Conservation (phyloP, 2,888 invertebrate genomes). For the Octodonta nipae region DNA sequence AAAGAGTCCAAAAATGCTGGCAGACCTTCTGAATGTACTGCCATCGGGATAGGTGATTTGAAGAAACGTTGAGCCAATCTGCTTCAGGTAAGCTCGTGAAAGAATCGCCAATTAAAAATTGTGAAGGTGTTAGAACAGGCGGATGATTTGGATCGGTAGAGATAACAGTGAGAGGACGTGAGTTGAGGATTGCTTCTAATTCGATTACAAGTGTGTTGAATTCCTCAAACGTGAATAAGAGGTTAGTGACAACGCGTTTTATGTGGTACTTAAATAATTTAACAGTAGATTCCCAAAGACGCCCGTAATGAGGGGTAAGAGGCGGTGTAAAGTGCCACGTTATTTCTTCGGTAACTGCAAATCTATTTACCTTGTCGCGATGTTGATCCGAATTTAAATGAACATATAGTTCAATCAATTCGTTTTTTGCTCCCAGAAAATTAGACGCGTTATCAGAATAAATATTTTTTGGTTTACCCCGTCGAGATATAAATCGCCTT, state of each 20-base stretch:
- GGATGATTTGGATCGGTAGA: no score
- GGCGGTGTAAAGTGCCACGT: slow-evolving; percentile 6
- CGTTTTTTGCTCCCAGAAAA: background rate
- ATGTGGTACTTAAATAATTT: slow-evolving; percentile 5
- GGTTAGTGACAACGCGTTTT: background rate
- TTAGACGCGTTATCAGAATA: slow-evolving; percentile 3
- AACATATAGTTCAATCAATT: no score
- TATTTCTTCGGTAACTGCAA: background rate
- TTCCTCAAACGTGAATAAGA: slow-evolving; percentile 1
- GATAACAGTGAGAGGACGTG: no score
- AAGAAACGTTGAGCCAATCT: no score
- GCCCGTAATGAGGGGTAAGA: slow-evolving; percentile 6
- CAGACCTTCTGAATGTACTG: no score
- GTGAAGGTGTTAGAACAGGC: no score
- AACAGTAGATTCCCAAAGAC: slow-evolving; percentile 4
- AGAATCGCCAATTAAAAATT: no score
- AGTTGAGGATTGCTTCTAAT: no score
- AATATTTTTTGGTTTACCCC: background rate
- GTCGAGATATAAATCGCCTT: slow-evolving; percentile 1
- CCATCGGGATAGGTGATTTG: no score
- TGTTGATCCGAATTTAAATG: background rate
- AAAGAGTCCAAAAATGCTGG: no score
- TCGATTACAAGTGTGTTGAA: slow-evolving; percentile 2
- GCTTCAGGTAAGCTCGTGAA: no score
- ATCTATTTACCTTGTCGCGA: background rate